A percentile compares a stretch with the other conserved stretches of the same genome.
phyloP scores from a whole-genome alignment of 2,113 vertebrate genomes.

The Ptilonorhynchus violaceus region DNA sequence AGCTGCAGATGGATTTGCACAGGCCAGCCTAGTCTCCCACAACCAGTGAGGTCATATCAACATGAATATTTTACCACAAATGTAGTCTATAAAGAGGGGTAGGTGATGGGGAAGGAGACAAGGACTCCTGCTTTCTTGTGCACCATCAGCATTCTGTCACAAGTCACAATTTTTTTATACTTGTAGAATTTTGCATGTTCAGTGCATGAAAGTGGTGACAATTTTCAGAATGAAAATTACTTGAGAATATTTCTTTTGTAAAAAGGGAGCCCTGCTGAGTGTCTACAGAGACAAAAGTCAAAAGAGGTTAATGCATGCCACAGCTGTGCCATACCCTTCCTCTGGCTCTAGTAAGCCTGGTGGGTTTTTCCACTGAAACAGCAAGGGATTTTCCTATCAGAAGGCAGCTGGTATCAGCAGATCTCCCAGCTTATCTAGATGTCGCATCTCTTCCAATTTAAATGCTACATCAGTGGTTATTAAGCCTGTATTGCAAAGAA shows the following conservation, averaged over 20 bases:
- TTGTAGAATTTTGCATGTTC: background rate
- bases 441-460: conserved; percentile 53
- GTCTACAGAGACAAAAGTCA: conserved; percentile 15
- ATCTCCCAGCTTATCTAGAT: conserved; percentile 57
- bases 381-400: conserved; percentile 57
- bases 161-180: background rate
- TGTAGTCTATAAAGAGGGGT: background rate
- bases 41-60: background rate
- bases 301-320: conserved; percentile 39
- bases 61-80: background rate
- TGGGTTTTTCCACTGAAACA: conserved; percentile 48
- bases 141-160: background rate
- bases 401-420: conserved; percentile 20
- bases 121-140: background rate
- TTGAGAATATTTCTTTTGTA: background rate
- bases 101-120: background rate
- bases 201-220: background rate
- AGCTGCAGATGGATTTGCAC: background rate
- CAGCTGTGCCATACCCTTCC: conserved; percentile 25
- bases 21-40: background rate
- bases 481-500: conserved; percentile 28
- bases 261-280: background rate
- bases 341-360: conserved; percentile 1
- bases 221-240: background rate
- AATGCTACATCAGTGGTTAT: conserved; percentile 38